Base-by-base conservation (phyloP, 2,888 invertebrate genomes). In the Diarsia mendica region DNA sequence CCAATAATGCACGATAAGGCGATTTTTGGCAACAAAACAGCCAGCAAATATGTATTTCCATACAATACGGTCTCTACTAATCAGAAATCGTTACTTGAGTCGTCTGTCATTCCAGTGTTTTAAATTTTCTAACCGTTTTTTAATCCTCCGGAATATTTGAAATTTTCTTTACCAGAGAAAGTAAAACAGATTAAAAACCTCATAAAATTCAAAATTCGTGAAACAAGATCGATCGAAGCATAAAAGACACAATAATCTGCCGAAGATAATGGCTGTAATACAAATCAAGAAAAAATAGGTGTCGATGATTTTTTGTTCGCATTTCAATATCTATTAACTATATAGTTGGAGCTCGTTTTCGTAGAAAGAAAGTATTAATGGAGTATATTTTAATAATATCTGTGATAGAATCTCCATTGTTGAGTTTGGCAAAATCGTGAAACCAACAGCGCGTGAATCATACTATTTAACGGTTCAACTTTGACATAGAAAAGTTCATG, bases 401-500 rank as follows among this genome's bases (percentile, higher is more conserved):
- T 84, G 86, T 86, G 90, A 87, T 90, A 91, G 90, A 87, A 85
- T 88, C 91, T 83, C 88, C 83, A 92, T 94, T 94, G 93, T 94
- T 89, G 85, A 82, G 85, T 90, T 91, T 89, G 87, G 89, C 87
- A 86, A 91, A 92, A 89, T 94, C 94, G 94, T 94, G 93, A 91
- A 92, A 86, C 88, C 84, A 90, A 88, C 89, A 84, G 83, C 88
- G 89, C 87, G 85, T 87, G 91, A 90, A 90, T 90, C 89, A 87
- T 89, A 89, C 82, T 86, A 90, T 85, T 92, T 95, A 95, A 95
- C 95, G 95, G 95, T 95, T 95, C 91, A 95, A 93, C 94, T 95
- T 92, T 94, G 94, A 94, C 95, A 94, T 87, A 94, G 91, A 94
- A 93, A 92, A 85, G 83, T 88, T 89, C 85, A 89, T 83, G 86